Evolutionary conservation across 2,797 vertebrate species (phyloP), one percentile per base, ranked within the genome.

Genomic region (Pachyuromys duprasi): DNA sequence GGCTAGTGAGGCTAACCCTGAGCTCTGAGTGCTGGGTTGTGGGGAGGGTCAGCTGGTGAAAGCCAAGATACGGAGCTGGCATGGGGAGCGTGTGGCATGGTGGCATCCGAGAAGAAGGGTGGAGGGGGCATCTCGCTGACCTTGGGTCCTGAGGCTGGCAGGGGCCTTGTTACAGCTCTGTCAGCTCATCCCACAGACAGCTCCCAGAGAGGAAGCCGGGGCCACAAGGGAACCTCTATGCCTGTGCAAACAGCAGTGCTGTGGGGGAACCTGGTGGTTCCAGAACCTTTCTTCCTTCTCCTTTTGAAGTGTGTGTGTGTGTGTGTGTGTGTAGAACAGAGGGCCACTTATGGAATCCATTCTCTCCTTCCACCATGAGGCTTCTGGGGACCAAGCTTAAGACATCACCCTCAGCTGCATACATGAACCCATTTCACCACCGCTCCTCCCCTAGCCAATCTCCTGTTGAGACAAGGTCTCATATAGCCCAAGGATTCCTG

Each of bases 71-170:
- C 0, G 0, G 17, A n/a, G 74, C 76, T 53, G 83, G 39, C 1
- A 0, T 4, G 18, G 24, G 22, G 12, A 4, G 26, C 24, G 11
- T 14, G 33, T 20, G 22, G 14, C 3, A 9, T 8, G 7, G 20
- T 8, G 26, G 22, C 13, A 26, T 78, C 80, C 1, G 20, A 87
- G 45, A 57, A 89, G 62, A 76, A 17, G 70, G 26, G 1, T 13
- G 28, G 57, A 76, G 65, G 36, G 31, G 45, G 0, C 28, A 55
- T 55, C 18, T 4, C 0, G 0, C 74, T 1, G 7, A 33, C 62
- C 33, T 63, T 2, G 2, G 26, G 53, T 63, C 84, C 55, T 33
- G 55, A 8, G 13, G 24, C 17, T 70, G 42, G 6, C 53, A 42
- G 26, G 62, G 18, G 63, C 18, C 62, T 55, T 7, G 26, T n/a